These are phyloP conservation scores for Paraescarpia echinospica DNA, from an alignment of 1,140 invertebrate species.

Conservation along the genomic window DNA sequence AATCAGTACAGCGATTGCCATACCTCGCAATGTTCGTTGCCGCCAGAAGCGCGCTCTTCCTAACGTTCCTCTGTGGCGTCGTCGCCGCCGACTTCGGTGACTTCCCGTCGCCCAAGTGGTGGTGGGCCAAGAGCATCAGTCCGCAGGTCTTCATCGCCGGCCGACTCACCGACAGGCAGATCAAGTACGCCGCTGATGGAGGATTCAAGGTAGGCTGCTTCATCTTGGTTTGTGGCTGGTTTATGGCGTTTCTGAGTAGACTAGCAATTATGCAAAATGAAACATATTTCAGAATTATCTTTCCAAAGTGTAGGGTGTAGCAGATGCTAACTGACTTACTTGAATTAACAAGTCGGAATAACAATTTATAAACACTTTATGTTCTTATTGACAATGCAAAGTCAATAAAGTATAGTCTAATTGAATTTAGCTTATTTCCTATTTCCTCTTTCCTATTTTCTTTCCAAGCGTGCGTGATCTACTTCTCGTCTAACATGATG, in stretches of 20 bases:
- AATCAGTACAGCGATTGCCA: background rate
- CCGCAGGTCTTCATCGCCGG: background rate
- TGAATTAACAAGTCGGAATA: background rate
- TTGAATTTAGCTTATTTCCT: no score
- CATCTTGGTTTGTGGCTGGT: background rate
- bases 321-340: background rate
- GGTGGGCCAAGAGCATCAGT: conserved; percentile 17
- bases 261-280: no score
- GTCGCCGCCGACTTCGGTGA: background rate
- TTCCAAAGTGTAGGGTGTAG: no score
- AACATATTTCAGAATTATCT: no score
- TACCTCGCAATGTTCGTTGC: background rate
- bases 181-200: conserved; percentile 15
- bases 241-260: background rate
- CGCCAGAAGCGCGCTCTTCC: background rate
- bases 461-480: no score
- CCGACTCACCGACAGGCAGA: conserved; percentile 12
- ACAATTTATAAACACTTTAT: background rate
- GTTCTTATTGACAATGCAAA: background rate
- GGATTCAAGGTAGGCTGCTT: conserved; percentile 1
- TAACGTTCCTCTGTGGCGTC: background rate
- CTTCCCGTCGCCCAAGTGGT: background rate
- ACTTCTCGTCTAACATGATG: no score
- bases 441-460: no score
- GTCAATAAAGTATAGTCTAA: no score